Conservation (phyloP, 2,888 invertebrate genomes). For the Dascillus cervinus region DNA sequence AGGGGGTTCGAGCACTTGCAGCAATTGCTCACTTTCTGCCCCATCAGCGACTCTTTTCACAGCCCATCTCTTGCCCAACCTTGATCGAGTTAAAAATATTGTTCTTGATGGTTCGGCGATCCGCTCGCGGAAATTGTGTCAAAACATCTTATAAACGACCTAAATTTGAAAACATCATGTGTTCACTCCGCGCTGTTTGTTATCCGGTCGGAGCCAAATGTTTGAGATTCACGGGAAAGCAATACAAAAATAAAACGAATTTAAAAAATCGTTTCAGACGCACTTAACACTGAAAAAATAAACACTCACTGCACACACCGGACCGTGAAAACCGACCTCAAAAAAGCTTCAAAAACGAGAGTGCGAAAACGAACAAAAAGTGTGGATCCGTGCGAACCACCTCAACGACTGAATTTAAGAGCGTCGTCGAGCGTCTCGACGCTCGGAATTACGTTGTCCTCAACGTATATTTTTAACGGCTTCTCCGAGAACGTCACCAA, state of each 20-base stretch:
- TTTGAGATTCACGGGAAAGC: too few species aligned
- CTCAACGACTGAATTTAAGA: constrained; percentile 27
- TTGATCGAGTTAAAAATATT: too few species aligned
- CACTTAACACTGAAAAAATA: constrained; percentile 3
- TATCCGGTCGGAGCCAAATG: too few species aligned
- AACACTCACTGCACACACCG: too few species aligned
- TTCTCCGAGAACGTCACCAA: constrained; percentile 16
- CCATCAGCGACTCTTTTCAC: too few species aligned
- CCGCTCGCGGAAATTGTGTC: too few species aligned
- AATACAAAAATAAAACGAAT: neutral
- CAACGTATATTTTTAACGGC: constrained; percentile 32
- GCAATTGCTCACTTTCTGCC: constrained; percentile 42
- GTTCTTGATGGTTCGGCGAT: too few species aligned
- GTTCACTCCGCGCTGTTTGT: too few species aligned
- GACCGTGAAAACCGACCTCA: too few species aligned
- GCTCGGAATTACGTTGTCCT: constrained; percentile 18
- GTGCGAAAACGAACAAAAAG: constrained; percentile 7
- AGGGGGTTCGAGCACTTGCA: constrained; percentile 38
- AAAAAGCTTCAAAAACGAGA: too few species aligned
- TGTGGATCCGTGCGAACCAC: constrained; percentile 24
- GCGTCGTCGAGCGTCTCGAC: constrained; percentile 8
- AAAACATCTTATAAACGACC: too few species aligned
- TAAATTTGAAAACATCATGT: constrained; percentile 3
- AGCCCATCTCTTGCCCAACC: too few species aligned
- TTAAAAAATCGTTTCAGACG: constrained; percentile 2